Evolutionary conservation across 2,113 vertebrate species (phyloP), one percentile per base, ranked within the genome.

Genomic region (Mellivora capensis): DNA sequence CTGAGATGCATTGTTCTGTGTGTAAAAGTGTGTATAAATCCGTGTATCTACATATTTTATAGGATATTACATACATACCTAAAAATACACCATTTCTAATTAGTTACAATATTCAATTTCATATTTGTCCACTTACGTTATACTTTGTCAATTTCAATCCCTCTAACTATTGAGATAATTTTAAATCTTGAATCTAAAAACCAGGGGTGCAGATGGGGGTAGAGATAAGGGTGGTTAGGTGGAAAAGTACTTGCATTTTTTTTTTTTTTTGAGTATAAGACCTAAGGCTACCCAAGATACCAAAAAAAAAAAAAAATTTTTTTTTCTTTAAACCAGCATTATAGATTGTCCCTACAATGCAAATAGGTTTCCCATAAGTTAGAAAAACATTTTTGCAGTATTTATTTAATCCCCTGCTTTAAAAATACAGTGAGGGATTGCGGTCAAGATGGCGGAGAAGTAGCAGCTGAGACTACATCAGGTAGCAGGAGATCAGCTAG

Each of bases 101-200:
- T 44, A 44, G 42, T 47, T 47, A 31, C 44, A 79, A 86, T 87
- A 81, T 52, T 12, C 29, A n/a, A 44, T 62, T 44, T 81, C 7
- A 72, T 62, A 71, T 80, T 8, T 72, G 4, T 21, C 27, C 14
- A 52, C 64, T 72, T 92, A 74, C 15, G 52, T 34, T 95, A 54
- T 74, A 74, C 29, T 27, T 62, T 71, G 39, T 62, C 49, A 80
- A 80, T 59, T 47, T 85, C 21, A 74, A 62, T 42, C 42, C 15
- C 42, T 87, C 59, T n/a, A 81, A 62, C 27, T 71, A 86, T 6
- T 91, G 42, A 91, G 15, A 29, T 91, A n/a, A 87, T 62, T 91
- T 95, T 82, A 54, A 95, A 62, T 87, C 49, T 87, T 74, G 64
- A 87, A 72, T 76, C 49, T 76, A 72, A 87, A 84, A 64, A n/a